Evolutionary conservation across 2,888 invertebrate genomes (phyloP).

Genomic region (Octodonta nipae): DNA sequence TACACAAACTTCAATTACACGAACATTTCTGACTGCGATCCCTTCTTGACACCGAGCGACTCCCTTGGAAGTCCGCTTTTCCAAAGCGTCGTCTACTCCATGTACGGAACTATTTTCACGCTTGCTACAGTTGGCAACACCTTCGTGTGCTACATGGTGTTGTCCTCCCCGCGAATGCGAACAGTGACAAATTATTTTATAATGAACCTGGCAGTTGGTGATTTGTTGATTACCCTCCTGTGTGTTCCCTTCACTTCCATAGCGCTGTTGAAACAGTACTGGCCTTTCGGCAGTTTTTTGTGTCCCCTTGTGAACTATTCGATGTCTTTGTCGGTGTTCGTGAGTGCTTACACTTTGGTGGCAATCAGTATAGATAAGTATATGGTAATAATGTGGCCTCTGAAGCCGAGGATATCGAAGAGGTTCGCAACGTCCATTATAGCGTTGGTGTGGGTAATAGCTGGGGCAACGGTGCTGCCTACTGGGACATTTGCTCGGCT

Average conservation of each 20-base stretch:
- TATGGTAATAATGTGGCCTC: constrained; percentile 78
- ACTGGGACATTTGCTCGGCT: constrained; percentile 63
- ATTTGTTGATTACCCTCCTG: constrained; percentile 77
- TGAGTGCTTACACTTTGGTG: constrained; percentile 80
- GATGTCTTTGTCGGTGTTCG: constrained; percentile 56
- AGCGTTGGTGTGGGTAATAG: constrained; percentile 58
- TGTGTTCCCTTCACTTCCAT: constrained; percentile 86
- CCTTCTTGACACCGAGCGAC: constrained; percentile 14
- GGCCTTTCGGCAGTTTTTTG: constrained; percentile 75
- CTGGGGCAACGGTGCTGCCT: constrained; percentile 67
- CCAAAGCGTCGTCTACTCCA: constrained; percentile 50
- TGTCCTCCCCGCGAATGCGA: constrained; percentile 71
- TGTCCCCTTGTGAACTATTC: constrained; percentile 75
- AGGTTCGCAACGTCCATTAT: constrained; percentile 57
- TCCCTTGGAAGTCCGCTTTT: constrained; percentile 38
- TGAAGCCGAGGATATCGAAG: constrained; percentile 67
- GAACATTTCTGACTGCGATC: constrained; percentile 10
- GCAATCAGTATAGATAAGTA: constrained; percentile 85
- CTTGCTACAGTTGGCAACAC: constrained; percentile 61
- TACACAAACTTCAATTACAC: neutral
- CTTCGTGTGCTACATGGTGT: constrained; percentile 75
- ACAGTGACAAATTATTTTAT: constrained; percentile 89
- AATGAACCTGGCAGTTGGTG: constrained; percentile 76
- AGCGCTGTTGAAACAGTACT: constrained; percentile 65
- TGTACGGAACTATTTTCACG: constrained; percentile 59